These are phyloP conservation scores for Halictus quadricinctus DNA, from an alignment of 2,888 invertebrate species.

Conservation along the genomic window DNA sequence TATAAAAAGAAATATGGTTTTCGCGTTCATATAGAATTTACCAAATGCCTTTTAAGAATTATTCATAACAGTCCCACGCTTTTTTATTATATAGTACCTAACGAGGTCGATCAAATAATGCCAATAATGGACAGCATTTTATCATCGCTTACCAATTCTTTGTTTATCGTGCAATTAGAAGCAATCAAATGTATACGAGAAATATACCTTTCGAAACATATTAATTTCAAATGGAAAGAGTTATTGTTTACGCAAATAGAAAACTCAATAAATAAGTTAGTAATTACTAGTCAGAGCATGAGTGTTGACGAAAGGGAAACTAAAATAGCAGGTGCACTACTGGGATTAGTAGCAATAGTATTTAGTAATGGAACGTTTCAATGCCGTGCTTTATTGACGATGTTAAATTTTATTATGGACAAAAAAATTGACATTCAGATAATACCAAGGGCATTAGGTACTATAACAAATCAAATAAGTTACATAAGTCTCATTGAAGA, in stretches of 20 bases:
- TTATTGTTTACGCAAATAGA: slow-evolving; percentile 78
- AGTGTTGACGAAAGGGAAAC: slow-evolving; percentile 84
- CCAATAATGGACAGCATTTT: slow-evolving; percentile 45
- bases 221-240: slow-evolving; percentile 72
- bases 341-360: slow-evolving; percentile 84
- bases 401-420: slow-evolving; percentile 84
- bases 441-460: slow-evolving; percentile 83
- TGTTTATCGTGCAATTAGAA: slow-evolving; percentile 77
- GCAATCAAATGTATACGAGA: slow-evolving; percentile 79
- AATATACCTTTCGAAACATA: slow-evolving; percentile 74
- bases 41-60: slow-evolving; percentile 81
- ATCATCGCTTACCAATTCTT: slow-evolving; percentile 22
- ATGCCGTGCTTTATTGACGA: slow-evolving; percentile 83
- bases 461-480: slow-evolving; percentile 76
- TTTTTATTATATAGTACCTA: slow-evolving; percentile 11
- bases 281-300: slow-evolving; percentile 81
- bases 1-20: slow-evolving; percentile 77
- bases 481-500: slow-evolving; percentile 77
- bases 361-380: slow-evolving; percentile 83
- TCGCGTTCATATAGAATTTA: slow-evolving; percentile 77
- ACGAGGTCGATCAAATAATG: not conserved
- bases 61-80: slow-evolving; percentile 76
- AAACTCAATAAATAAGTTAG: slow-evolving; percentile 74
- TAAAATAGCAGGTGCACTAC: slow-evolving; percentile 85
- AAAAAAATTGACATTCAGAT: slow-evolving; percentile 83